These are phyloP conservation scores for Cerceris ruficornis DNA, from an alignment of 2,888 invertebrate genomes.

Conservation along the genomic window DNA sequence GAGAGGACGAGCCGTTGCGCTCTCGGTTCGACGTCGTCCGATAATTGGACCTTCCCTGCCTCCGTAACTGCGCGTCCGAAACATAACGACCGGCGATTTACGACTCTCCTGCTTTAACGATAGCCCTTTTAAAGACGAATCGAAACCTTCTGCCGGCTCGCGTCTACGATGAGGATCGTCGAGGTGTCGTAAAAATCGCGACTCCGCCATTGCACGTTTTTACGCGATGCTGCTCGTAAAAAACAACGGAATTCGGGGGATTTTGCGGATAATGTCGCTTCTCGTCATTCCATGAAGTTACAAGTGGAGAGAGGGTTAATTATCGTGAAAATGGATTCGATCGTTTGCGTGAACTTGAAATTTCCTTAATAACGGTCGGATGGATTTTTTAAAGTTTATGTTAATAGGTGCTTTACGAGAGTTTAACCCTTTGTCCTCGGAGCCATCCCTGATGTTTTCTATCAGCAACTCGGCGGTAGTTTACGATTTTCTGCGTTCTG, in stretches of 20 bases:
- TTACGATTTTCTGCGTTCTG: too few relatives aligned
- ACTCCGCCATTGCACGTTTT: slow-evolving; percentile 26
- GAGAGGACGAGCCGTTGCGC: slow-evolving; percentile 18
- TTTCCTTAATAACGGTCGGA: too few relatives aligned
- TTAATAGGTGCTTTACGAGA: too few relatives aligned
- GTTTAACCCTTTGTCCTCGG: too few relatives aligned
- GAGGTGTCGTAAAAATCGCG: slow-evolving; percentile 35
- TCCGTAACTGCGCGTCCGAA: slow-evolving; percentile 34
- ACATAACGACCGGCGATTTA: slow-evolving; percentile 61
- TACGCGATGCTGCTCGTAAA: slow-evolving; percentile 38
- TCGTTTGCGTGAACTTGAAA: too few relatives aligned
- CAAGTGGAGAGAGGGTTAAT: too few relatives aligned
- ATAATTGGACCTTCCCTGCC: slow-evolving; percentile 57
- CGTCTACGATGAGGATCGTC: background rate
- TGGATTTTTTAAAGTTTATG: too few relatives aligned
- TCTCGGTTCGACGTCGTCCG: slow-evolving; percentile 39
- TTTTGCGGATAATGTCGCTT: background rate
- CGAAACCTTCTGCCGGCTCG: slow-evolving; percentile 3
- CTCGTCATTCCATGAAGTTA: too few relatives aligned
- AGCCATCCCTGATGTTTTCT: too few relatives aligned
- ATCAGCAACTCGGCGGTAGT: too few relatives aligned
- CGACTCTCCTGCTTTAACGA: slow-evolving; percentile 56
- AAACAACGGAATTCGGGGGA: slow-evolving; percentile 29
- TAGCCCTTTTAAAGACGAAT: slow-evolving; percentile 33
- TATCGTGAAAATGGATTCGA: too few relatives aligned